phyloP scores from a whole-genome alignment of 2,888 invertebrate genomes.

The Dione vanillae region DNA sequence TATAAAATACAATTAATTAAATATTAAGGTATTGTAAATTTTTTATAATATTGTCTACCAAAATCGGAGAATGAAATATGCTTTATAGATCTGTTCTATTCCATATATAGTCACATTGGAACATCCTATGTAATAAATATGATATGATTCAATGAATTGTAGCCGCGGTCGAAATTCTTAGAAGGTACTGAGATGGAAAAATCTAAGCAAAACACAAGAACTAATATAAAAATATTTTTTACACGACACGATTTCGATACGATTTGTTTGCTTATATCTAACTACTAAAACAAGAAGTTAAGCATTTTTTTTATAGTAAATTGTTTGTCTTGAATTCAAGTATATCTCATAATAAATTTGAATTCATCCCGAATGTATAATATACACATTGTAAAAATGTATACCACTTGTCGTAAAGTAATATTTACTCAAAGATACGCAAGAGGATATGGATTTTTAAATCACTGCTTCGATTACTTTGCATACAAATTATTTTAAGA shows the following conservation, averaged over 20 bases:
- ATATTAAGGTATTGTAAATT: not conserved
- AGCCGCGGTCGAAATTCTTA: slow-evolving; percentile 28
- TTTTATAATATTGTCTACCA: not conserved
- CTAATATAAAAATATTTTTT: slow-evolving; percentile 4
- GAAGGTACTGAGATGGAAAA: slow-evolving; percentile 33
- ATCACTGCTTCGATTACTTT: not conserved
- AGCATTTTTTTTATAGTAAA: too few species aligned
- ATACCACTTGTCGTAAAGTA: not conserved
- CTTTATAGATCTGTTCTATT: not conserved
- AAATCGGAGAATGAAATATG: not conserved
- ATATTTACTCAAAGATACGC: not conserved
- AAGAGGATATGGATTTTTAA: not conserved
- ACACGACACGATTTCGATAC: slow-evolving; percentile 10
- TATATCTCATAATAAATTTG: too few species aligned
- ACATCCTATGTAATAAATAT: slow-evolving; percentile 19
- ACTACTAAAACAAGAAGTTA: too few species aligned
- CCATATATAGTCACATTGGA: slow-evolving; percentile 13
- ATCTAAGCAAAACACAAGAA: slow-evolving; percentile 17
- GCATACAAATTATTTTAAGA: not conserved
- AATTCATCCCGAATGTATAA: not conserved
- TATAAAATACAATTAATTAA: too few species aligned
- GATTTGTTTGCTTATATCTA: not conserved
- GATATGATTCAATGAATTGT: slow-evolving; percentile 29
- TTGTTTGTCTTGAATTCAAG: too few species aligned
- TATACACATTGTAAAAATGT: not conserved